A percentile compares a stretch with the other conserved stretches of the same genome.
These are phyloP conservation scores for Furnarius figulus DNA, from an alignment of 2,113 vertebrate species.

Conservation along the genomic window DNA sequence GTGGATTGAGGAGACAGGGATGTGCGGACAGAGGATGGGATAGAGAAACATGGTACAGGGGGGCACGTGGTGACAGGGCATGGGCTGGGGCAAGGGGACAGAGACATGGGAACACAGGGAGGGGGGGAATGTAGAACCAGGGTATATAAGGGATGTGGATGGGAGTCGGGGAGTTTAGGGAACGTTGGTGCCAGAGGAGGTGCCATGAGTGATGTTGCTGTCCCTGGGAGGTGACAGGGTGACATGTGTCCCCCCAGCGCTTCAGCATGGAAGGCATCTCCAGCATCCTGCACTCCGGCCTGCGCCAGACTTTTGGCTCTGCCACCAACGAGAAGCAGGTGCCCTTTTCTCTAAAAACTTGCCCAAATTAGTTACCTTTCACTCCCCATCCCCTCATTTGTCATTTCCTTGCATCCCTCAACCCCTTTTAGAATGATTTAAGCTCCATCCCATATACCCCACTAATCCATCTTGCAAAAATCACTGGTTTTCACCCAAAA, in stretches of 20 bases:
- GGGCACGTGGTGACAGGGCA: not conserved
- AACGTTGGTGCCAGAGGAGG: not conserved
- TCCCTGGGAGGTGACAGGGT: not conserved
- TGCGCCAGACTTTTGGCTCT: constrained; percentile 95
- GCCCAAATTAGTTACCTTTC: not conserved
- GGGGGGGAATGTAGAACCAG: too few species aligned
- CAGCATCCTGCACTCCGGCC: constrained; percentile 93
- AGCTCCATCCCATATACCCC: rapidly evolving
- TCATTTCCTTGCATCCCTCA: not conserved
- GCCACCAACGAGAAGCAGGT: constrained; percentile 93
- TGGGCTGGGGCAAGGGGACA: too few species aligned
- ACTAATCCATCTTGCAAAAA: not conserved
- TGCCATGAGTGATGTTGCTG: rapidly evolving
- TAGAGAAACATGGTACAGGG: not conserved
- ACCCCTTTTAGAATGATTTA: not conserved
- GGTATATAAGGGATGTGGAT: not conserved
- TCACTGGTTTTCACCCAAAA: not conserved
- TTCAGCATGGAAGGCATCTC: constrained; percentile 99
- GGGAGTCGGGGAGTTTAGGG: not conserved
- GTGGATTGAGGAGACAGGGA: not conserved
- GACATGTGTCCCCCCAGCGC: constrained; percentile 72
- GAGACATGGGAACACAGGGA: too few species aligned
- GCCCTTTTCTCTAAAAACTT: rapidly evolving
- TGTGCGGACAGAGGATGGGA: not conserved
- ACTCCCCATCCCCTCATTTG: not conserved